Evolutionary conservation across 2,888 invertebrate species (phyloP).

Genomic region (Drosophila merina): DNA sequence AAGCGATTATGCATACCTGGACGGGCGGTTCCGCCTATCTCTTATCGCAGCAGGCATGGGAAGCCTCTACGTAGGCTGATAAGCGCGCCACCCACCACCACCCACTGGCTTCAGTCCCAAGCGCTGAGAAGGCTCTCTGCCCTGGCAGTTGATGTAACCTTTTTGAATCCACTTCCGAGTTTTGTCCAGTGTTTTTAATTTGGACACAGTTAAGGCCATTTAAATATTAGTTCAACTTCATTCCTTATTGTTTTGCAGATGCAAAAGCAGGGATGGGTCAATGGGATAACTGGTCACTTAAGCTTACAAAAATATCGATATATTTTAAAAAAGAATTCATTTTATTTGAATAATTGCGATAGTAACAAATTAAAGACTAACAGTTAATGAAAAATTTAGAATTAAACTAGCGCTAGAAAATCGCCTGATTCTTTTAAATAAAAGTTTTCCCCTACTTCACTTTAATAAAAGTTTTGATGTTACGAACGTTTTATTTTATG

Average conservation of each 20-base stretch:
- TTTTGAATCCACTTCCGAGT: background rate
- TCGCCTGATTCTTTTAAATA: too few relatives aligned
- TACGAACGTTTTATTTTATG: too few relatives aligned
- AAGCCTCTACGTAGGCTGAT: conserved; percentile 25
- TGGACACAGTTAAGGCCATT: background rate
- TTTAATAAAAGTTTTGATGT: too few relatives aligned
- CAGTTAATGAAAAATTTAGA: too few relatives aligned
- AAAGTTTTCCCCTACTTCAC: too few relatives aligned
- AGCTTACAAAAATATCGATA: background rate
- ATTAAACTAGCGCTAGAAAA: too few relatives aligned
- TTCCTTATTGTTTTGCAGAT: conserved; percentile 5
- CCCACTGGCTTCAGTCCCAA: conserved; percentile 13
- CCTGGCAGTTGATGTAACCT: background rate
- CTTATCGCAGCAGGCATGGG: conserved; percentile 35
- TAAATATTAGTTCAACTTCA: conserved; percentile 1
- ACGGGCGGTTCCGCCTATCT: conserved; percentile 35
- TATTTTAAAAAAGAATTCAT: background rate
- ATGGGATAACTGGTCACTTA: background rate
- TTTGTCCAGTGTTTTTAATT: background rate
- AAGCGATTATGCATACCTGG: conserved; percentile 13
- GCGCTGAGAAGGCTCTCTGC: background rate
- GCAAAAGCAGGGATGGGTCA: background rate
- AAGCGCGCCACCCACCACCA: conserved; percentile 34
- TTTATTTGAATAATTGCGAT: too few relatives aligned
- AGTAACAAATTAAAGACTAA: too few relatives aligned